phyloP scores from a whole-genome alignment of 2,797 vertebrate genomes.

The Ceyx erithaca region DNA sequence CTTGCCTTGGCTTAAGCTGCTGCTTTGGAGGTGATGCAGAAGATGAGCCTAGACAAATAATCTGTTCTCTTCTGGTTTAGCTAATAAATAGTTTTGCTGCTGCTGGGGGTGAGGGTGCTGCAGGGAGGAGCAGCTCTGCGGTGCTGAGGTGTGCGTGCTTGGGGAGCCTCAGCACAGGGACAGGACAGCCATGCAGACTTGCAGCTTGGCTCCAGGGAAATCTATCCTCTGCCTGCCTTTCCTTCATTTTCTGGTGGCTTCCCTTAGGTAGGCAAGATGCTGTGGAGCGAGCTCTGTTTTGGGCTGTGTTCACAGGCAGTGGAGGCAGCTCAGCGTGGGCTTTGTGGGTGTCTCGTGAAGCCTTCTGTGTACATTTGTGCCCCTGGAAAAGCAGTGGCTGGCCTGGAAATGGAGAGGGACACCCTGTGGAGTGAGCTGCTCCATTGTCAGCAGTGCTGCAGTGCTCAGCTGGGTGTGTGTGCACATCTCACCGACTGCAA shows the following conservation, averaged over 20 bases:
- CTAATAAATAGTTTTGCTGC: background rate
- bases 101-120: background rate
- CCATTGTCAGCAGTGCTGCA: background rate
- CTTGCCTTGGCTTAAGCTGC: accelerated
- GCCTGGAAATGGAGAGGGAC: background rate
- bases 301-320: accelerated
- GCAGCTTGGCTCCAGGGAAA: background rate
- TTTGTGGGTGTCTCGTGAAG: accelerated
- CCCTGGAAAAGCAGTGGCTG: background rate
- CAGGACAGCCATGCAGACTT: accelerated
- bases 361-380: background rate
- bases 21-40: background rate
- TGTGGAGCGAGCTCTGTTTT: background rate
- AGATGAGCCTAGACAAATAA: background rate
- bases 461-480: accelerated
- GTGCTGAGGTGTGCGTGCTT: background rate
- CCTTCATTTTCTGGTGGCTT: background rate
- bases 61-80: background rate
- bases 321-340: background rate
- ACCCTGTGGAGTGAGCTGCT: background rate
- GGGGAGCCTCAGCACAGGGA: background rate
- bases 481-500: background rate
- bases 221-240: background rate
- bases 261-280: background rate
- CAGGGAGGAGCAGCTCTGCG: background rate